These are phyloP conservation scores for Neofelis nebulosa DNA, from an alignment of 2,113 vertebrate species.

Conservation along the genomic window DNA sequence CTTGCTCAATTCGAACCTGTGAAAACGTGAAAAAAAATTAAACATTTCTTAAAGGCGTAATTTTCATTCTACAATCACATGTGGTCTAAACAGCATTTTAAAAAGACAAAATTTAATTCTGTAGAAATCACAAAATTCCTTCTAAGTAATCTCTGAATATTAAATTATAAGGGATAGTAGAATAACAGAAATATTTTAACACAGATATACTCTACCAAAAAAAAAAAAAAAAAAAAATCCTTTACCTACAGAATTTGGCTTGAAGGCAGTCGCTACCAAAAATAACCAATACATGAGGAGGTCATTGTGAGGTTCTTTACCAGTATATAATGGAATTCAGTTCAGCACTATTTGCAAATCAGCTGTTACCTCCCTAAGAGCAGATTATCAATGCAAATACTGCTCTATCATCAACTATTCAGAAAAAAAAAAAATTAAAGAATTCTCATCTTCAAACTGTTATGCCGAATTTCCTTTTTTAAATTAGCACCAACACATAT, in stretches of 20 bases:
- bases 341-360: background rate
- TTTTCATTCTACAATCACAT: slow-evolving; percentile 29
- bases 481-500: background rate
- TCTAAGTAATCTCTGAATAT: slow-evolving; percentile 24
- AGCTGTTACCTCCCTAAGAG: slow-evolving; percentile 40
- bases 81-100: background rate
- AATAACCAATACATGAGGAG: slow-evolving; percentile 42
- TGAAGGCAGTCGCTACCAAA: background rate
- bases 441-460: slow-evolving; percentile 7
- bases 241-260: background rate
- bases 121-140: background rate
- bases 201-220: background rate
- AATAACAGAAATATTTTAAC: slow-evolving; percentile 28
- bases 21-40: slow-evolving; percentile 60
- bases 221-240: background rate
- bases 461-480: background rate
- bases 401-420: background rate
- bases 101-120: background rate
- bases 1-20: slow-evolving; percentile 98
- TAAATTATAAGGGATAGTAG: slow-evolving; percentile 15
- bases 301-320: slow-evolving; percentile 22
- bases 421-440: background rate
- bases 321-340: background rate
- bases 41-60: slow-evolving; percentile 24
- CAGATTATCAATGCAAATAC: background rate